phyloP scores from a whole-genome alignment of 2,797 vertebrate species.

The Oryzias sinensis region DNA sequence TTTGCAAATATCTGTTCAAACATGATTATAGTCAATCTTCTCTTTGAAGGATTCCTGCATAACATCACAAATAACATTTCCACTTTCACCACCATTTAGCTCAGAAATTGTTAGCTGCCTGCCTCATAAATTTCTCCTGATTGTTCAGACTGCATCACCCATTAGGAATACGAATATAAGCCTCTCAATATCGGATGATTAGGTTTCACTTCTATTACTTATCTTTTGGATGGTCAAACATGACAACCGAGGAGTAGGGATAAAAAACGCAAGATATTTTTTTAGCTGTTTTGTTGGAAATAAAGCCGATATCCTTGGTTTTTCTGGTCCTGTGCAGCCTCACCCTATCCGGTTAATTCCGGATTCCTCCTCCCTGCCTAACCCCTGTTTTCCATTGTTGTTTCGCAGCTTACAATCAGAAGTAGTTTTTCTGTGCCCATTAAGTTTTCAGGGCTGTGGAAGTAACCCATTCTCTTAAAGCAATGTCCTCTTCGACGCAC shows the following conservation, averaged over 20 bases:
- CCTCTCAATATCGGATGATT: constrained; percentile 15
- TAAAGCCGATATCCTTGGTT: constrained; percentile 14
- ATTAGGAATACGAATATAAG: constrained; percentile 5
- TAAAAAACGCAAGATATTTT: constrained; percentile 16
- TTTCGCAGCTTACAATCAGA: constrained; percentile 47
- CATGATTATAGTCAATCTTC: not conserved
- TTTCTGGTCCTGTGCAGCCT: constrained; percentile 27
- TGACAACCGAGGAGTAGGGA: no score
- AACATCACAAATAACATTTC: not conserved
- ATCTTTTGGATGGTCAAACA: constrained; percentile 6
- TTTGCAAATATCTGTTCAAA: not conserved
- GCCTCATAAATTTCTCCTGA: constrained; percentile 11
- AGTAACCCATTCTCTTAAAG: constrained; percentile 50
- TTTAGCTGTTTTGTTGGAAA: constrained; percentile 14
- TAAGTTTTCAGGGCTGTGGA: constrained; percentile 59
- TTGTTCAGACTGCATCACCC: not conserved
- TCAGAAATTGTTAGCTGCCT: constrained; percentile 1
- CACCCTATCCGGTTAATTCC: constrained; percentile 8
- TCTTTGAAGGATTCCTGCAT: not conserved
- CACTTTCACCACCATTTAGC: constrained; percentile 1
- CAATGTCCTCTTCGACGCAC: constrained; percentile 39
- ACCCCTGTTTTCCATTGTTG: constrained; percentile 50
- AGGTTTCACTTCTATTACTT: not conserved
- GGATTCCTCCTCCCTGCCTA: constrained; percentile 32
- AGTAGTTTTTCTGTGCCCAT: constrained; percentile 56